Percentiles rank a stretch among this genome's conserved stretches.
Conservation (phyloP, 2,113 vertebrate genomes). For the Taxidea taxus region DNA sequence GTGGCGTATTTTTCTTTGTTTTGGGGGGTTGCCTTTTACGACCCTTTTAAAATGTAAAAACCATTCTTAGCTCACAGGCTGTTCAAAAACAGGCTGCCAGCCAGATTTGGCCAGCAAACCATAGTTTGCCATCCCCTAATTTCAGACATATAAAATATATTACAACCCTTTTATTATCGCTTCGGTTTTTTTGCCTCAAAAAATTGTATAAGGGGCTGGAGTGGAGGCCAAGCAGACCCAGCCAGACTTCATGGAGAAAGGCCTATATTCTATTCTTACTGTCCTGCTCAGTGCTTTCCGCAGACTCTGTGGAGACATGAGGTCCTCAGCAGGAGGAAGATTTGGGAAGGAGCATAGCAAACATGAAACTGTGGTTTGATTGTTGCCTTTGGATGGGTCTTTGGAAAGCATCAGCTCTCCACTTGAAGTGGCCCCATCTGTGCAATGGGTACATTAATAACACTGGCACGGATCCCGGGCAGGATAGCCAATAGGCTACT, state of each 20-base stretch:
- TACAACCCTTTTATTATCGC: not conserved
- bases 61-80: not conserved
- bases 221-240: not conserved
- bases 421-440: not conserved
- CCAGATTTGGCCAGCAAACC: not conserved
- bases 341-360: not conserved
- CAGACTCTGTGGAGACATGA: not conserved
- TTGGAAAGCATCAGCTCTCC: not conserved
- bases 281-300: not conserved
- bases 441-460: not conserved
- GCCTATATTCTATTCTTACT: not conserved
- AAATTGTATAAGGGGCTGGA: not conserved
- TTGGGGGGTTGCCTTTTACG: not conserved
- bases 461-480: not conserved
- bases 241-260: not conserved
- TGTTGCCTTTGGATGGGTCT: not conserved
- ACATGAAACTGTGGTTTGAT: not conserved
- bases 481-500: not conserved
- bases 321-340: not conserved
- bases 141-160: not conserved
- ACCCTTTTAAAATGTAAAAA: constrained; percentile 31
- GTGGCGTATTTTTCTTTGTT: not conserved
- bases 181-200: not conserved
- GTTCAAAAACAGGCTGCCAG: not conserved
- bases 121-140: not conserved